Evolutionary conservation across 37 sponge, comb jelly and placozoan genomes (phyloP).

Genomic region (Dysidea cf. avara): DNA sequence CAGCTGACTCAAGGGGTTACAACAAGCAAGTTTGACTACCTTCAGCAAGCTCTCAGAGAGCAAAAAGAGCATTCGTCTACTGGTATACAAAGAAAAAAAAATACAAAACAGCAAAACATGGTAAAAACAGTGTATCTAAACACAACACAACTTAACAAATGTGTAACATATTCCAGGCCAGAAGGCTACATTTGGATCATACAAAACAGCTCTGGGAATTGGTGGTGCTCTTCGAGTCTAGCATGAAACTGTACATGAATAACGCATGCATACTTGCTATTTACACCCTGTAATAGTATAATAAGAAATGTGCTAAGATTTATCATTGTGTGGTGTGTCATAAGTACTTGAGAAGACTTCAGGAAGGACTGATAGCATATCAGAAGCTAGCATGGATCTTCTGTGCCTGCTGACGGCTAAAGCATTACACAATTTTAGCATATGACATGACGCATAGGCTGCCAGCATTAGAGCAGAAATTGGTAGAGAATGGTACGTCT

Average conservation of each 20-base stretch:
- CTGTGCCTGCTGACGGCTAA: slow-evolving; percentile 49
- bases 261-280: neutral
- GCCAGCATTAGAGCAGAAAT: slow-evolving; percentile 48
- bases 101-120: neutral
- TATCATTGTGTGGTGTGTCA: slow-evolving; percentile 4
- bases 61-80: slow-evolving; percentile 47
- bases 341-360: slow-evolving; percentile 5
- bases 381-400: slow-evolving; percentile 81
- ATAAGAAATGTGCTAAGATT: too few relatives aligned
- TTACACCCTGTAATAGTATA: neutral
- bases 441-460: slow-evolving; percentile 64
- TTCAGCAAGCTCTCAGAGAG: slow-evolving; percentile 39
- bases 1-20: slow-evolving; percentile 33
- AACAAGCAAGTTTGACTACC: neutral
- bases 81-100: slow-evolving; percentile 27
- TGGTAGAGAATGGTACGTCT: too few relatives aligned
- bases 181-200: slow-evolving; percentile 32
- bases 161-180: too few relatives aligned
- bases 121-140: neutral
- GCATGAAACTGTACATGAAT: neutral
- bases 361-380: slow-evolving; percentile 55
- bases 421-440: slow-evolving; percentile 67
- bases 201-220: slow-evolving; percentile 40
- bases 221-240: slow-evolving; percentile 15
- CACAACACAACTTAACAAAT: too few relatives aligned